phyloP scores from a whole-genome alignment of 2,797 vertebrate genomes.

The Lemur catta region DNA sequence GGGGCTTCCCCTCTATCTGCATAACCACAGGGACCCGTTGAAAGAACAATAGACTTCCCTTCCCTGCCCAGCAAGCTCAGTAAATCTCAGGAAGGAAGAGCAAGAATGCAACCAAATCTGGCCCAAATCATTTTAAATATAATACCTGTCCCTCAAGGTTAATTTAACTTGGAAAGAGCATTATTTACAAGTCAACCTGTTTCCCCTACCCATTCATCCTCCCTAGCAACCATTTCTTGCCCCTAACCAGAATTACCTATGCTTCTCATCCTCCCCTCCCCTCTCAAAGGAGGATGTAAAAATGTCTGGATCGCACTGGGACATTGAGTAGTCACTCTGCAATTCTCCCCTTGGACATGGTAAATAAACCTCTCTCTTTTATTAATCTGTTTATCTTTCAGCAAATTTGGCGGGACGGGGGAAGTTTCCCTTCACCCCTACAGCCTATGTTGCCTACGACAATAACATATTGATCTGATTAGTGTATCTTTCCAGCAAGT shows the following conservation, averaged over 20 bases:
- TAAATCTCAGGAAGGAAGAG: not conserved
- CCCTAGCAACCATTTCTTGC: not conserved
- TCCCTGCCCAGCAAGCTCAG: not conserved
- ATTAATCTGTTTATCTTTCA: not conserved
- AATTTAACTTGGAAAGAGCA: not conserved
- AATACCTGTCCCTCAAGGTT: not conserved
- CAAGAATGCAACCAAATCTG: not conserved
- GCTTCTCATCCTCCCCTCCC: not conserved
- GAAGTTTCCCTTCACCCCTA: not conserved
- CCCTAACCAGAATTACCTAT: not conserved
- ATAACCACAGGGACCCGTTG: not conserved
- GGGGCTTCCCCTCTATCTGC: not conserved
- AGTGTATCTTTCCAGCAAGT: not conserved
- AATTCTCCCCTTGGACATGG: not conserved
- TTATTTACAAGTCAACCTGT: not conserved
- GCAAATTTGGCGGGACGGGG: not conserved
- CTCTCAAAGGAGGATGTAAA: not conserved
- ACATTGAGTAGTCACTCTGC: not conserved
- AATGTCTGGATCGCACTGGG: not conserved
- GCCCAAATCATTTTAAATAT: not conserved
- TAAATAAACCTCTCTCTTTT: not conserved
- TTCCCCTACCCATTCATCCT: not conserved
- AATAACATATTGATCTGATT: not conserved
- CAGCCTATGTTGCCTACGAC: not conserved
- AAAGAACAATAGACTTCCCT: not conserved